Evolutionary conservation across 2,113 vertebrate species (phyloP).

Genomic region (Poeciliopsis prolifica): DNA sequence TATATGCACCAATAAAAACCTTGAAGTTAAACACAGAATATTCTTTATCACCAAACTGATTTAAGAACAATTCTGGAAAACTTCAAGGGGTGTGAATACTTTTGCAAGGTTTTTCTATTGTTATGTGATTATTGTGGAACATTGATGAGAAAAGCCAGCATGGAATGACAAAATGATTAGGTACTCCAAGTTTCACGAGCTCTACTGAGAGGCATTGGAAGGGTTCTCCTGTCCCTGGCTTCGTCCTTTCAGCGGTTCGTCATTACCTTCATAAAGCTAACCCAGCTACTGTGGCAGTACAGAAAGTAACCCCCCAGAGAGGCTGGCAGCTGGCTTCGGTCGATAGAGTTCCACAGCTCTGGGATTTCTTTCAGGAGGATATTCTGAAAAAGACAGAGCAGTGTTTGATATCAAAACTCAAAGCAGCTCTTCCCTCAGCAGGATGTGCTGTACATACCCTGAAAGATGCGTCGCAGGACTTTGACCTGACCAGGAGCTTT

Average conservation of each 20-base stretch:
- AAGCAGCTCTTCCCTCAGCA: fast-evolving
- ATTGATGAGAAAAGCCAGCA: no score
- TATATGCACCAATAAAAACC: constrained; percentile 10
- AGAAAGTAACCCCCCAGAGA: constrained; percentile 76
- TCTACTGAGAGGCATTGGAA: no score
- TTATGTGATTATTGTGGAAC: no score
- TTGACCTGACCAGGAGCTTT: constrained; percentile 64
- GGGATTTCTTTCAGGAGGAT: constrained; percentile 76
- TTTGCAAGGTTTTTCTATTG: no score
- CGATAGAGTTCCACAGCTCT: constrained; percentile 78
- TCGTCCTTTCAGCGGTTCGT: no score
- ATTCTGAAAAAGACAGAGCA: constrained; percentile 57
- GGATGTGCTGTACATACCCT: constrained; percentile 49
- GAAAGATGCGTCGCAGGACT: constrained; percentile 27
- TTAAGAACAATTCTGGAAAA: neutral
- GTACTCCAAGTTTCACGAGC: no score
- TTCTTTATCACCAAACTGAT: constrained; percentile 17
- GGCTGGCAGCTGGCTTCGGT: constrained; percentile 75
- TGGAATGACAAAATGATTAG: no score
- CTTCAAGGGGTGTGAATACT: no score
- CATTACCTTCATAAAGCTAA: constrained; percentile 74
- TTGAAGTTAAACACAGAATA: neutral
- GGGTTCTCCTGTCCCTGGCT: no score
- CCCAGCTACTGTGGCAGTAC: constrained; percentile 79
- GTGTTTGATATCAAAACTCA: neutral